These are phyloP conservation scores for Semicossyphus pulcher DNA, from an alignment of 2,113 vertebrate species.

Conservation along the genomic window DNA sequence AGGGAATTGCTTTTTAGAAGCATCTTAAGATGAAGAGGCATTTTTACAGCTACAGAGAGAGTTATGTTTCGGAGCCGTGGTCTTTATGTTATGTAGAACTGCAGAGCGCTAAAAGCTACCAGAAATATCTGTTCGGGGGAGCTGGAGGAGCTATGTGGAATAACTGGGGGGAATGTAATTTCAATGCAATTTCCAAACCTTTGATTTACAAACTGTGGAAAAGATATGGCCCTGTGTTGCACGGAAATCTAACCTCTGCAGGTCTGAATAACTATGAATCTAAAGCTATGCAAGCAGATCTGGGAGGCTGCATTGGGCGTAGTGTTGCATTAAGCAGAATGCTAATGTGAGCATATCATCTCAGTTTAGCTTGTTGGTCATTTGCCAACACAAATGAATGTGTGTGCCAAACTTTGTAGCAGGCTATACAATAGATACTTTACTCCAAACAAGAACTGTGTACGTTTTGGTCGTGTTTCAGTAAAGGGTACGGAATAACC, in stretches of 20 bases:
- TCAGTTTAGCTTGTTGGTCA: no score
- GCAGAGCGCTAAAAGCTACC: not conserved
- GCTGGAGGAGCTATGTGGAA: not conserved
- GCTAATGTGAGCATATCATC: no score
- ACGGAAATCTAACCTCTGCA: not conserved
- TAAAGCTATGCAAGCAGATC: not conserved
- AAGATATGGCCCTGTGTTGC: not conserved
- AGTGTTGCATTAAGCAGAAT: no score
- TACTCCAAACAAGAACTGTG: no score
- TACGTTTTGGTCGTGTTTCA: no score
- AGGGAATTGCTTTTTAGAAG: conserved; percentile 20
- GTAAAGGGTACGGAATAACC: no score
- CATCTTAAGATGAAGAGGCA: conserved; percentile 14
- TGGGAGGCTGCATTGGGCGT: not conserved
- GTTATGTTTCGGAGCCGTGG: not conserved
- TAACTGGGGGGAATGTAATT: not conserved
- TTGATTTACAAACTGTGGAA: not conserved
- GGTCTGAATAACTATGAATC: not conserved
- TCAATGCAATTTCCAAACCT: not conserved
- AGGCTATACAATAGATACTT: no score
- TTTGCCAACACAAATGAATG: no score
- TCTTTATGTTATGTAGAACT: conserved; percentile 3
- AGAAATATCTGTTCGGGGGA: not conserved
- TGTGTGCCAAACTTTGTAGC: no score
- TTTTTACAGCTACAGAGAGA: conserved; percentile 10